Conservation (phyloP, 2,888 invertebrate genomes). For the Cryptocephalus moraei region DNA sequence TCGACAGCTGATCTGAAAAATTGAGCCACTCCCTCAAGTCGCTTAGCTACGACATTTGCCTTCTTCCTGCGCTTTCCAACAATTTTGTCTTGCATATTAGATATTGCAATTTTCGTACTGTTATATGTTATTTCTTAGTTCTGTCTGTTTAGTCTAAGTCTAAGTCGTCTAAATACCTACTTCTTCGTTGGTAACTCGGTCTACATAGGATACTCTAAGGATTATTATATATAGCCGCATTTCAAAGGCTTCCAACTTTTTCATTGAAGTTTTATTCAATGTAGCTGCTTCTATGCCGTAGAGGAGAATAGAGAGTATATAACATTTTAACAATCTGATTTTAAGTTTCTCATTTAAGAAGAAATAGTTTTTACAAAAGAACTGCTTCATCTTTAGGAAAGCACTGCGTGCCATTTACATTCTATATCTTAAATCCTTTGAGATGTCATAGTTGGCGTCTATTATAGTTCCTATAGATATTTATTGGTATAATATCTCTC, state of each 20-base stretch:
- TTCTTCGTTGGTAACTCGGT: background rate
- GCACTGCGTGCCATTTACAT: too few species aligned
- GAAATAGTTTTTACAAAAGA: background rate
- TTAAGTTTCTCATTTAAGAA: background rate
- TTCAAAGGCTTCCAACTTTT: background rate
- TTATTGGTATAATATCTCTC: background rate
- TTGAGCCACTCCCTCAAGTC: too few species aligned
- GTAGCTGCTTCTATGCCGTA: background rate
- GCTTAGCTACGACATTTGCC: too few species aligned
- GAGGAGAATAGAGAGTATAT: background rate
- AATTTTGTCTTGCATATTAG: too few species aligned
- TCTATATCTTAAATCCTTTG: too few species aligned
- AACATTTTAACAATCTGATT: background rate
- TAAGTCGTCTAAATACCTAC: too few species aligned
- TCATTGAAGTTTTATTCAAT: background rate
- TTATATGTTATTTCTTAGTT: background rate
- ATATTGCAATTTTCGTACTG: background rate
- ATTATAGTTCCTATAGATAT: too few species aligned
- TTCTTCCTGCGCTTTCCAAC: too few species aligned
- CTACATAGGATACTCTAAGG: background rate
- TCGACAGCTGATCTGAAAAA: background rate
- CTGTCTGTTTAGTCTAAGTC: background rate
- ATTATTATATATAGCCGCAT: background rate
- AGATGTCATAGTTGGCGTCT: too few species aligned
- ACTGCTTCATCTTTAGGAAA: too few species aligned